Evolutionary conservation across 2,888 invertebrate genomes (phyloP), one percentile per base, ranked within the genome.

Genomic region (Caenorhabditis japonica): DNA sequence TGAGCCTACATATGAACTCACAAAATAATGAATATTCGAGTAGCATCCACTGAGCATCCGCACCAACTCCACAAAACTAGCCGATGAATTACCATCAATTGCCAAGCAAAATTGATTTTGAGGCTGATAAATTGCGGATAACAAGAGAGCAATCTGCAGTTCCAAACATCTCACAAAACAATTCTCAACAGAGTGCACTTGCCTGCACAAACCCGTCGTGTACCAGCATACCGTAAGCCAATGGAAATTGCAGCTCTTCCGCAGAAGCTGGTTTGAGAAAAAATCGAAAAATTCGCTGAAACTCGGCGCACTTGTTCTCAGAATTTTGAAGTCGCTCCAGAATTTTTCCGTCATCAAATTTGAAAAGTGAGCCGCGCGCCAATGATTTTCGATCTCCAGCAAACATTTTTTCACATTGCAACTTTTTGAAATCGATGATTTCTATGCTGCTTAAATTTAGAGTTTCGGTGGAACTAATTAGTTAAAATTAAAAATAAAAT

Each of bases 31-130:
- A 62, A 62, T 59, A 39, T 72, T 76, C 12, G n/a, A 23, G 34
- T 58, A 51, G 23, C 72, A 56, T 0, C 1, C 17, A 8, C 41
- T 8, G 0, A 72, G 30, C 46, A 58, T 44, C 4, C 23, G 7
- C 2, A 72, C 23, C 21, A 44, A 17, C n/a, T 59, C 51, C 0
- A 62, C 19, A 34, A 72, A 72, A n/a, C 55, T 49, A 15, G 7
- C 15, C 3, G 33, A n/a, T 0, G 59, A n/a, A 23, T 61, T 66
- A 36, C 69, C 79, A 53, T 82, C 83, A 17, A 83, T 74, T 13
- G 79, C 83, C 30, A 84, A 55, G 51, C 83, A 85, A 47, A 80
- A 84, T 12, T 75, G 76, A 51, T 84, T 84, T 52, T 84, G 84
- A 1, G 84, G 84, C 19, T 83, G 83, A 53, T 84, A 84, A 34